phyloP scores from a whole-genome alignment of 1,140 invertebrate genomes.

The Pinna nobilis region DNA sequence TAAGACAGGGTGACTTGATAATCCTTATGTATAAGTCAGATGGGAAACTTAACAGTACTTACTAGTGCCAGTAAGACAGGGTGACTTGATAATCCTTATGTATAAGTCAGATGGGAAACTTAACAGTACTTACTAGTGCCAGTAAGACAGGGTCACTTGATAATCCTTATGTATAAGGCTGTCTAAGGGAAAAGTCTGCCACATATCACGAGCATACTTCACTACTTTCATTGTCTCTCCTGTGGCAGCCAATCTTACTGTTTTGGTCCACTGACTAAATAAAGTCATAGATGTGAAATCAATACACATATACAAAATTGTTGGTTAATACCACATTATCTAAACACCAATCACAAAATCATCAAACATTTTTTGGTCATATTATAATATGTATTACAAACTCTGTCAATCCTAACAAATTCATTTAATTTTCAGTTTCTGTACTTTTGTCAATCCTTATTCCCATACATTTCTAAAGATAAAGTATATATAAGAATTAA shows the following conservation, averaged over 20 bases:
- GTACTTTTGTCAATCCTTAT: too few relatives aligned
- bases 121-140: conserved; percentile 10
- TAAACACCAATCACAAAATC: too few relatives aligned
- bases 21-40: neutral
- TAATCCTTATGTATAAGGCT: neutral
- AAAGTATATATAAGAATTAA: too few relatives aligned
- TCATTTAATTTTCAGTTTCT: too few relatives aligned
- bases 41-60: too few relatives aligned
- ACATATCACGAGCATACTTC: conserved; percentile 5
- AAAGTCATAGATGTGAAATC: too few relatives aligned
- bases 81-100: neutral
- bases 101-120: too few relatives aligned
- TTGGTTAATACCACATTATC: neutral
- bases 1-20: neutral
- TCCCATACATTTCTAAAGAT: too few relatives aligned
- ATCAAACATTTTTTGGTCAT: too few relatives aligned
- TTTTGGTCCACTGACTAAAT: neutral
- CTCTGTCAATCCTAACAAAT: too few relatives aligned
- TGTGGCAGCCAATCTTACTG: neutral
- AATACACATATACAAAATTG: neutral
- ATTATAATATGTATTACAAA: too few relatives aligned
- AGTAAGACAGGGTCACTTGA: conserved; percentile 6
- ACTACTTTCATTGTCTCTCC: conserved; percentile 5
- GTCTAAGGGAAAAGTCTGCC: conserved; percentile 4
- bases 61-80: neutral